Conservation (phyloP, 2,888 invertebrate species). For the Chironomus riparius region DNA sequence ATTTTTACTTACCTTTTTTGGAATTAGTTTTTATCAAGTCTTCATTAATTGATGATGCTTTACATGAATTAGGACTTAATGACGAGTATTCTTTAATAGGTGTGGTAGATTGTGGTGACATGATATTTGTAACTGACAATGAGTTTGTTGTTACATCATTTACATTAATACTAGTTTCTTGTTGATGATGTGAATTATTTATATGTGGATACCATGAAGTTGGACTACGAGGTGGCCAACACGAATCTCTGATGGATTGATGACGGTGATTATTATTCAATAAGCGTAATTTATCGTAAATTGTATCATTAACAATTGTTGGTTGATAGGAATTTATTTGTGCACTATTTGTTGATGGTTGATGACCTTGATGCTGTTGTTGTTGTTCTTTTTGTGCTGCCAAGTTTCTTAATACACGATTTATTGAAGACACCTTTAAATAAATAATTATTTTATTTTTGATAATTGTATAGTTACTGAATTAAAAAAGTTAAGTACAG, state of each 20-base stretch:
- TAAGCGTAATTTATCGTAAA: conserved; percentile 27
- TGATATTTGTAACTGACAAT: not conserved
- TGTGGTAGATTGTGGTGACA: conserved; percentile 18
- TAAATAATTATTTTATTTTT: conserved; percentile 29
- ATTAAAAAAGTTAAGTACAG: not conserved
- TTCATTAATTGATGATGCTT: conserved; percentile 16
- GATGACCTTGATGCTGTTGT: conserved; percentile 45
- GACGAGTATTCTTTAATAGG: conserved; percentile 21
- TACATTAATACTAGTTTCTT: conserved; percentile 12
- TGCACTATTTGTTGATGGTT: conserved; percentile 13
- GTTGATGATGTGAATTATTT: conserved; percentile 22
- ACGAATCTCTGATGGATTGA: conserved; percentile 22
- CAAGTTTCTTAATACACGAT: conserved; percentile 91
- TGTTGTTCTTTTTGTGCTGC: conserved; percentile 95
- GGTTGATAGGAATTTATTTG: conserved; percentile 23
- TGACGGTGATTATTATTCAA: conserved; percentile 27
- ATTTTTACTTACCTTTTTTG: conserved; percentile 15
- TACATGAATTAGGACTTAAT: conserved; percentile 25
- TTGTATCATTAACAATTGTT: conserved; percentile 24
- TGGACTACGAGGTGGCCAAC: conserved; percentile 23
- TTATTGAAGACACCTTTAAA: conserved; percentile 91
- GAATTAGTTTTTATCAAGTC: conserved; percentile 4
- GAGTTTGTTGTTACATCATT: conserved; percentile 17
- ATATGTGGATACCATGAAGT: conserved; percentile 28
- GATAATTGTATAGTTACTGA: not conserved